These are phyloP conservation scores for Sogatella furcifera DNA, from an alignment of 1,140 invertebrate species.

Conservation along the genomic window DNA sequence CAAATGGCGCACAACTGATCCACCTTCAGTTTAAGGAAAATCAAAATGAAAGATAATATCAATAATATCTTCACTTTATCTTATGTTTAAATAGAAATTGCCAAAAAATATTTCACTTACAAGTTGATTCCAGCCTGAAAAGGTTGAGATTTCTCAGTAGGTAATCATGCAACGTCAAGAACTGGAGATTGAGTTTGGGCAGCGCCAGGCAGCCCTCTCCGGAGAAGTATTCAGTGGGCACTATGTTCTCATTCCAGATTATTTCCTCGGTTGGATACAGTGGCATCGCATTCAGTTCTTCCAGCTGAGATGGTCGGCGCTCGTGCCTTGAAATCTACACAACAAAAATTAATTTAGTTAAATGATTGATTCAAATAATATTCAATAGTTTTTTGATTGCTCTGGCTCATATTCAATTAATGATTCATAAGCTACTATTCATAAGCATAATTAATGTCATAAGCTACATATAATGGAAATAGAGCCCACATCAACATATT, in stretches of 20 bases:
- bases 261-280: constrained; percentile 96
- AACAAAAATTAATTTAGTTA: neutral
- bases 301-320: constrained; percentile 78
- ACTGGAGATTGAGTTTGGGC: constrained; percentile 97
- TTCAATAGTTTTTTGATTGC: too few species aligned
- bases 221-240: constrained; percentile 94
- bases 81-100: too few species aligned
- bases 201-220: constrained; percentile 91
- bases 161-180: constrained; percentile 97
- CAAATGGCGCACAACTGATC: too few species aligned
- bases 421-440: too few species aligned
- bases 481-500: too few species aligned
- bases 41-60: too few species aligned
- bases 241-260: constrained; percentile 99
- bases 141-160: constrained; percentile 94
- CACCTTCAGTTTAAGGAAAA: too few species aligned
- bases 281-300: constrained; percentile 95
- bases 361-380: too few species aligned
- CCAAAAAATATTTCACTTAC: constrained; percentile 44
- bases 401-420: too few species aligned
- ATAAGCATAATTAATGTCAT: too few species aligned
- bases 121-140: constrained; percentile 96
- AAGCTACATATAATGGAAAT: too few species aligned
- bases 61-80: too few species aligned
- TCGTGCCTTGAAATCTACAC: constrained; percentile 75